Evolutionary conservation across 2,113 vertebrate species (phyloP).

Genomic region (Pardalotus punctatus): DNA sequence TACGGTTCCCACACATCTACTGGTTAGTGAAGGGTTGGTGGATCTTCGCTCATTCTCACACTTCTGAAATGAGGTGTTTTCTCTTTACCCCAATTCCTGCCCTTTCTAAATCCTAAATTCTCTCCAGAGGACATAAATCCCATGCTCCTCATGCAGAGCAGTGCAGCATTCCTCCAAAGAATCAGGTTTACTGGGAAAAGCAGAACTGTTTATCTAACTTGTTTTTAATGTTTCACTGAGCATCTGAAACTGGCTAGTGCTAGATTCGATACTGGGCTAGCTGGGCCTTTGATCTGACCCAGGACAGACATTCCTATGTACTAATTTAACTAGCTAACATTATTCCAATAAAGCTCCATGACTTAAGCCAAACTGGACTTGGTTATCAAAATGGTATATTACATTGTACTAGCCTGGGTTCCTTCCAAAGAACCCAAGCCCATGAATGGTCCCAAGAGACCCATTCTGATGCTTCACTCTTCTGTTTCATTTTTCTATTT

Average conservation of each 20-base stretch:
- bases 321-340: neutral
- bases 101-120: neutral
- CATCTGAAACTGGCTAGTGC: neutral
- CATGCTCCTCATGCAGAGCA: neutral
- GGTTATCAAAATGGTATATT: neutral
- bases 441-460: rapidly evolving
- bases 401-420: neutral
- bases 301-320: neutral
- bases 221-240: neutral
- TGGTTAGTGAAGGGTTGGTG: neutral
- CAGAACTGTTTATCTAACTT: neutral
- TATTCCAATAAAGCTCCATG: neutral
- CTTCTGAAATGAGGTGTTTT: neutral
- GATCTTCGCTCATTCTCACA: neutral
- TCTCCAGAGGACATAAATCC: neutral
- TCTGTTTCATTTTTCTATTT: neutral
- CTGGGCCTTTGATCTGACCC: neutral
- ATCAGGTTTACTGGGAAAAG: neutral
- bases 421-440: neutral
- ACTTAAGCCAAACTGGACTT: neutral
- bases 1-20: neutral
- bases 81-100: neutral
- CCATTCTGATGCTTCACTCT: neutral
- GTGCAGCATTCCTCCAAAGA: neutral
- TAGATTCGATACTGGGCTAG: neutral